Evolutionary conservation across 2,888 invertebrate genomes (phyloP).

Genomic region (Drosophila nigricruria): DNA sequence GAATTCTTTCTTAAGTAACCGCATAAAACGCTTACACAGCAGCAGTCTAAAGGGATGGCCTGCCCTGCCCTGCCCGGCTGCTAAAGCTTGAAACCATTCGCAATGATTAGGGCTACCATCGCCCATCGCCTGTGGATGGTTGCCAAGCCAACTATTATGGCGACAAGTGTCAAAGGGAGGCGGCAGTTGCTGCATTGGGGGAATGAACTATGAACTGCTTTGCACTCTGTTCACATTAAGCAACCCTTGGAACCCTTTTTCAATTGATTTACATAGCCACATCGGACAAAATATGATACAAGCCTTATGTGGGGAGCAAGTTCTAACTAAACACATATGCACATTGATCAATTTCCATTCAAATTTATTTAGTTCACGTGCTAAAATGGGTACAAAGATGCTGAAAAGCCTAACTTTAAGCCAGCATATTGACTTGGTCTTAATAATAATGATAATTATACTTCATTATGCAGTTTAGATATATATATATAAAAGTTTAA

Average conservation of each 20-base stretch:
- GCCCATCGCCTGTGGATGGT: constrained; percentile 1
- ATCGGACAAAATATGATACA: constrained; percentile 25
- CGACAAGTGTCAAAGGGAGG: constrained; percentile 75
- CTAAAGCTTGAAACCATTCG: constrained; percentile 23
- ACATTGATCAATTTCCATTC: constrained; percentile 5
- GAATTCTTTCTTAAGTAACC: constrained; percentile 62
- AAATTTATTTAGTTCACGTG: constrained; percentile 4
- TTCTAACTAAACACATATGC: background rate
- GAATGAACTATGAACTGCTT: constrained; percentile 79
- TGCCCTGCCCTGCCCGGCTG: background rate
- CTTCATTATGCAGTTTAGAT: too few species aligned
- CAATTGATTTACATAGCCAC: constrained; percentile 74
- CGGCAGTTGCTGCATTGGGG: constrained; percentile 32
- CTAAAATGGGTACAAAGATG: background rate
- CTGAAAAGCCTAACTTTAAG: background rate
- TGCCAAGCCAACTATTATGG: constrained; percentile 58
- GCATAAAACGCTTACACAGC: constrained; percentile 59
- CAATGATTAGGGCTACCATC: constrained; percentile 49
- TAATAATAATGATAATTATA: too few species aligned
- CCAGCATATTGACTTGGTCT: too few species aligned
- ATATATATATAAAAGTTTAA: too few species aligned
- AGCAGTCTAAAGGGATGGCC: constrained; percentile 4
- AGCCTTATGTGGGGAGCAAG: background rate
- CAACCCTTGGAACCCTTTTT: constrained; percentile 28
- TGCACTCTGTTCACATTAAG: constrained; percentile 63